Conservation (phyloP, 1,140 invertebrate genomes). For the Caenorhabditis inopinata region DNA sequence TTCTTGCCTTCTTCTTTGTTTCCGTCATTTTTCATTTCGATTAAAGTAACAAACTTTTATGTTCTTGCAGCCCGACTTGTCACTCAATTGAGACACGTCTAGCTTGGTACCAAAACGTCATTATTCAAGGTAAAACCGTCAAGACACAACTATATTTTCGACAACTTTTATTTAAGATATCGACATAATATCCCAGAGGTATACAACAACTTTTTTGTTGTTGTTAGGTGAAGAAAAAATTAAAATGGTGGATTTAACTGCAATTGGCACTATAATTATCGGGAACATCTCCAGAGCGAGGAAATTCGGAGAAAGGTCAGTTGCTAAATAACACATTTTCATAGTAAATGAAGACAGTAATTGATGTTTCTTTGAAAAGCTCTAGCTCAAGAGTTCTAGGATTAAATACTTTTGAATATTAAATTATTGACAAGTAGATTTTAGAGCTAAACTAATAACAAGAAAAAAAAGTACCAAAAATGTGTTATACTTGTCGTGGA, state of each 20-base stretch:
- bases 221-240: neutral
- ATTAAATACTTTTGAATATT: neutral
- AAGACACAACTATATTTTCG: too few species aligned
- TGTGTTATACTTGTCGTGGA: neutral
- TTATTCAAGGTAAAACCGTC: neutral
- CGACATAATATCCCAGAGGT: neutral
- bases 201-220: neutral
- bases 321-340: neutral
- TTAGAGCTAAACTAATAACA: neutral
- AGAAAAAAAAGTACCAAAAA: neutral
- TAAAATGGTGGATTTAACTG: neutral
- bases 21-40: neutral
- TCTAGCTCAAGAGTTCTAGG: neutral
- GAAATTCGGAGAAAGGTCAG: constrained; percentile 15
- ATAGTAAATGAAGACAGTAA: neutral
- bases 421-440: neutral
- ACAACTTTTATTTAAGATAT: neutral
- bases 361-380: neutral
- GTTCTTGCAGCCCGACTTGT: neutral
- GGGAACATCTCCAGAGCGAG: neutral
- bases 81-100: neutral
- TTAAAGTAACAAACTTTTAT: too few species aligned
- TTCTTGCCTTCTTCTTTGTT: too few species aligned
- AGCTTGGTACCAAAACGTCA: neutral
- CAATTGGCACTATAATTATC: neutral